These are phyloP conservation scores for Myotis vivesi DNA, from an alignment of 2,797 vertebrate genomes.

Conservation along the genomic window DNA sequence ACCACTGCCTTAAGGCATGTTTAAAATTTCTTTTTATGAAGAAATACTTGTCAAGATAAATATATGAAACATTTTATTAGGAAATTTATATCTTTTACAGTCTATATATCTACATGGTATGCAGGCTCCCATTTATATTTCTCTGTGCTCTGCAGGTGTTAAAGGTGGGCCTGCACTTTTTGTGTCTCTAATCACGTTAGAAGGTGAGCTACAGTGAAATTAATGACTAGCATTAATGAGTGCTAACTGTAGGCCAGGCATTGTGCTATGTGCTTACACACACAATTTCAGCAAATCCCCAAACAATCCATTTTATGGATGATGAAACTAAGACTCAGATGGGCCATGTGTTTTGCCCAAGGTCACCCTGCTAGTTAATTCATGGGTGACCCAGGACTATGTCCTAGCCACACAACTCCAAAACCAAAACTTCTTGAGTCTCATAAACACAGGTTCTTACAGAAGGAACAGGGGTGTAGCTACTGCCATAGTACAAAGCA, in stretches of 20 bases:
- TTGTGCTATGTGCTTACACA: neutral
- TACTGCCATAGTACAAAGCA: neutral
- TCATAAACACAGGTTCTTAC: neutral
- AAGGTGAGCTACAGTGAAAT: neutral
- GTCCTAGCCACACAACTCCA: neutral
- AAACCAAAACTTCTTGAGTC: neutral
- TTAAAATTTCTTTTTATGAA: neutral
- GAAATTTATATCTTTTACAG: neutral
- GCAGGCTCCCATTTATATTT: neutral
- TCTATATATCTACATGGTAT: neutral
- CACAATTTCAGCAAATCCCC: conserved; percentile 10
- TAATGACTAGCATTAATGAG: neutral
- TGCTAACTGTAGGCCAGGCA: neutral
- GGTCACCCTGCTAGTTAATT: neutral
- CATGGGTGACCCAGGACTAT: neutral
- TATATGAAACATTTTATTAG: conserved; percentile 6
- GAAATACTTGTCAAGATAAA: neutral
- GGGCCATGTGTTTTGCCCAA: neutral
- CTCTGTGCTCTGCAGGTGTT: neutral
- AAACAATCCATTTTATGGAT: neutral
- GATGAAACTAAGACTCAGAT: neutral
- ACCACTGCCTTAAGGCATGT: neutral
- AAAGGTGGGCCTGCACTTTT: neutral
- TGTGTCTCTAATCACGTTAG: neutral
- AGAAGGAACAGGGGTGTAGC: neutral